Evolutionary conservation across 1,140 invertebrate species (phyloP), one percentile per base, ranked within the genome.

Genomic region (Vanessa tameamea): DNA sequence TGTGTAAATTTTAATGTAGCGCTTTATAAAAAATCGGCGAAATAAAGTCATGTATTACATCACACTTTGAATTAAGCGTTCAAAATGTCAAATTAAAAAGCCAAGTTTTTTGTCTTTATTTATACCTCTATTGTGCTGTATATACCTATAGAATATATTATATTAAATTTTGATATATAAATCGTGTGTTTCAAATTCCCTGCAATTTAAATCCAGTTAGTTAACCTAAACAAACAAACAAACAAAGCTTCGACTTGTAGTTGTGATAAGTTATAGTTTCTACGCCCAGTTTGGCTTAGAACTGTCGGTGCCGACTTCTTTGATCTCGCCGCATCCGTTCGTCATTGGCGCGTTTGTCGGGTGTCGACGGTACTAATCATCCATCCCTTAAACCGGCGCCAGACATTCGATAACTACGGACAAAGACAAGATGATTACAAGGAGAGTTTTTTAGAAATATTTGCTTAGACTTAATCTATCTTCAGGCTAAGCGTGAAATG

Each of bases 261-360:
- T 26, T 23, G 55, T 59, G 23, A 26, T 59, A 59, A 59, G 23
- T 59, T 59, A 59, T n/a, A n/a, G 23, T 59, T 59, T 26, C 55
- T 14, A n/a, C 23, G 55, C 8, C 11, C 55, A 59, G 55, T 59
- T 51, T n/a, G 48, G 13, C n/a, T 16, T 37, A 23, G 12, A 72
- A 72, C 72, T 81, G 66, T 64, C 76, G 80, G 67, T 75, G 70
- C 64, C 59, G 37, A 26, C 69, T 50, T 70, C 82, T 83, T 85
- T 85, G 80, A 85, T 85, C 72, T 84, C 53, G 78, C 83, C 82
- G 83, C 80, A 81, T 85, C 83, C 83, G 83, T 67, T 69, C 71
- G 37, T 67, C 68, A 82, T 79, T 77, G 77, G 53, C 73, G 71
- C 79, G 73, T 82, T 76, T 80, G 59, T 64, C 48, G 26, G 53